Evolutionary conservation across 1,140 invertebrate species (phyloP), one percentile per base, ranked within the genome.

Genomic region (Asobara japonica): DNA sequence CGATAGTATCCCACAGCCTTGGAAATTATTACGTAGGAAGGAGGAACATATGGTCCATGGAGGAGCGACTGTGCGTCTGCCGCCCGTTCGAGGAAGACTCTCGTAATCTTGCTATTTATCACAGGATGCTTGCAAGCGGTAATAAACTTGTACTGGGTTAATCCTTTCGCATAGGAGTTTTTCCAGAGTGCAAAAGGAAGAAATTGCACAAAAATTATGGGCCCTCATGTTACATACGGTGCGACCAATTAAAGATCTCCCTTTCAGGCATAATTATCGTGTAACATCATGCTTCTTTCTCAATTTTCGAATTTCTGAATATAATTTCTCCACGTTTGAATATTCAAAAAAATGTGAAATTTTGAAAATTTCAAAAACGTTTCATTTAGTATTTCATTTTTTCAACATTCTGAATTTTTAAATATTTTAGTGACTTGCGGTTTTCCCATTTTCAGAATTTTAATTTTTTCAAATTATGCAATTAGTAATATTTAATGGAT

Each of bases 81-180:
- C 36, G 36, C 7, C 36, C 36, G 36, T 45, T 45, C 41, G 41
- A 74, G 74, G 70, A 61, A 78, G 77, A 80, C 78, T 29, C 22
- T 79, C 78, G 77, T 84, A 85, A 85, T 85, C 82, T 85, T 62
- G 77, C 79, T 82, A 85, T 85, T 83, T 83, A 84, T 84, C 83
- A 83, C 83, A 81, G 81, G 82, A 83, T 83, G 79, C 74, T 74
- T 76, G 72, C 69, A 69, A 69, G 36, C 61, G 69, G 69, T 73
- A 79, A 79, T 80, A 76, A 74, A 76, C 74, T 76, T 72, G 72
- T 73, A 74, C 69, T 56, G 73, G 56, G 18, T 80, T 78, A 77
- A 78, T 70, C 76, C 77, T 76, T 64, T 69, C 67, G 70, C 27
- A 62, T 30, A 62, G 60, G 71, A 70, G 75, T 76, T 67, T 71